Conservation (phyloP, 2,113 vertebrate species). For the Gnathonemus longibarbis region DNA sequence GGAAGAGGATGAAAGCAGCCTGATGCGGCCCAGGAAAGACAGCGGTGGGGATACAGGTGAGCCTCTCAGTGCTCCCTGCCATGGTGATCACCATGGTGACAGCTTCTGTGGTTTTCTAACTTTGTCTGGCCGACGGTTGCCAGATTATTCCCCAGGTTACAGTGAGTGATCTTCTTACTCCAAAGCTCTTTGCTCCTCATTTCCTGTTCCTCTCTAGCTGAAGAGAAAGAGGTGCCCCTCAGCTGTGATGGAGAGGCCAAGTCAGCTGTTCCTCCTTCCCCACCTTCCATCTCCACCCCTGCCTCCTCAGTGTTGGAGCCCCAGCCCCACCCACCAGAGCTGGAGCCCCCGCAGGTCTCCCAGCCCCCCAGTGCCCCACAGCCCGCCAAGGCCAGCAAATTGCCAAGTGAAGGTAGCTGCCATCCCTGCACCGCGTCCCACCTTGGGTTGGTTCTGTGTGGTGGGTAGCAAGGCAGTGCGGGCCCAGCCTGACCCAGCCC, state of each 20-base stretch:
- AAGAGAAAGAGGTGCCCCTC: conserved; percentile 41
- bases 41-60: conserved; percentile 51
- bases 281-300: conserved; percentile 37
- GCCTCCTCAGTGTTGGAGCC: conserved; percentile 38
- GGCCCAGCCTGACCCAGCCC: neutral
- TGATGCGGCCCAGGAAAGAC: conserved; percentile 34
- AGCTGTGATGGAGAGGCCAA: conserved; percentile 50
- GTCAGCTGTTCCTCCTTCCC: conserved; percentile 40
- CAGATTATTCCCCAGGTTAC: neutral
- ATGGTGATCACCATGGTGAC: neutral
- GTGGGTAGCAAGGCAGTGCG: neutral
- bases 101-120: neutral
- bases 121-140: neutral
- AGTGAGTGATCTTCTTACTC: neutral
- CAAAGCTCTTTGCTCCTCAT: neutral
- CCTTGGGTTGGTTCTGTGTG: neutral
- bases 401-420: conserved; percentile 50
- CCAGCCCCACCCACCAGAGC: conserved; percentile 40
- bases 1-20: conserved; percentile 63
- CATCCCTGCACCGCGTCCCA: neutral
- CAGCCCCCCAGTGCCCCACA: conserved; percentile 57
- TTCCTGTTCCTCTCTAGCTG: conserved; percentile 31
- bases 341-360: conserved; percentile 50
- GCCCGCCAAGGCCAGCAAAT: conserved; percentile 48
- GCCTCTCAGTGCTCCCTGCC: neutral